Conservation (phyloP, 1,140 invertebrate species). For the Anadara kagoshimensis region DNA sequence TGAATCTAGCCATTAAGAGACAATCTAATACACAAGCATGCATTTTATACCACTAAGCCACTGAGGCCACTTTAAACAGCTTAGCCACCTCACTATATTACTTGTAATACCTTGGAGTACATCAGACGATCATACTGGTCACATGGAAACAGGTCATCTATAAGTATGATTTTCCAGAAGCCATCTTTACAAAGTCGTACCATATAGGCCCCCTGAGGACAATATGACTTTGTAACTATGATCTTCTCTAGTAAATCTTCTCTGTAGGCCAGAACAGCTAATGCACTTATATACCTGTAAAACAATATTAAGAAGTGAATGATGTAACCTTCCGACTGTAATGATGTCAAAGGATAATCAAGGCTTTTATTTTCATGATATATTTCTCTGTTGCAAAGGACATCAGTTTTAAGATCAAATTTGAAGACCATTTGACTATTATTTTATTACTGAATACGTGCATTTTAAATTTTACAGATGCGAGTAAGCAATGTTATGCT, state of each 20-base stretch:
- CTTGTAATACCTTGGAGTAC: constrained; percentile 85
- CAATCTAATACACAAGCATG: no score
- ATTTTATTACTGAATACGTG: neutral
- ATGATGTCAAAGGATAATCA: neutral
- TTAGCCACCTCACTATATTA: no score
- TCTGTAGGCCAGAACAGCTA: constrained; percentile 96
- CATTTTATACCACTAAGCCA: no score
- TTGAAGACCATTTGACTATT: no score
- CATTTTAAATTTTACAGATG: neutral
- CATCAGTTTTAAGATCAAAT: neutral
- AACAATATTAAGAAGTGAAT: neutral
- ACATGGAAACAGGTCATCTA: constrained; percentile 97
- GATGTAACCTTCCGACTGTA: neutral
- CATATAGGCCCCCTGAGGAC: constrained; percentile 92
- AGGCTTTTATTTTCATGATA: no score
- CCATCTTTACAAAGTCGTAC: constrained; percentile 90
- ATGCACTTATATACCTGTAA: constrained; percentile 85
- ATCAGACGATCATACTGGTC: constrained; percentile 91
- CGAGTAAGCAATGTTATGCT: neutral
- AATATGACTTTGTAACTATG: constrained; percentile 90
- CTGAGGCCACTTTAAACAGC: no score
- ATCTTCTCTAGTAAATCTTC: constrained; percentile 94
- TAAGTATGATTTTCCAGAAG: constrained; percentile 93
- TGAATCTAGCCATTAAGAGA: no score
- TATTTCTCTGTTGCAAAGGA: neutral